Evolutionary conservation across 2,797 vertebrate genomes (phyloP), one percentile per base, ranked within the genome.

Genomic region (Poeciliopsis presidionis): DNA sequence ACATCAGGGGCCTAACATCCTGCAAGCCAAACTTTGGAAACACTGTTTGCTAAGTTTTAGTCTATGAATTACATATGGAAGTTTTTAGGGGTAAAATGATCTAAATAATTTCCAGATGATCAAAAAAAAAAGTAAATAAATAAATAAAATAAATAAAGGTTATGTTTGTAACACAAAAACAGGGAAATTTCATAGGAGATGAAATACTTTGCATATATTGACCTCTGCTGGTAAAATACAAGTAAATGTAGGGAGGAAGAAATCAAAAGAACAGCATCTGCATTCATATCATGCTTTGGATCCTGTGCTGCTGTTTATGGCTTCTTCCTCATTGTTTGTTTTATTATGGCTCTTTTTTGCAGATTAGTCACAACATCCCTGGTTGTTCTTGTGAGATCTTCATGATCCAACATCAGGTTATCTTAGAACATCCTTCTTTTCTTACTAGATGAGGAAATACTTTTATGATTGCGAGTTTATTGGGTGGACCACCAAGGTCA

Each of bases 101-200:
- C 22, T 2, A 49, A 67, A 14, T 30, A n/a, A 69, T n/a, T 2
- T 76, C 13, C 77, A 41, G 75, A 33, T 14, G 61, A 59, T 57
- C 84, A 90, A 87, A 9, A 76, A 75, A 75, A 79, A 55, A 11
- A 63, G 16, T 18, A 47, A 47, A 6, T 16, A 47, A 16, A 46
- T 46, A 46, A 16, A 5, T 46, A 14, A 14, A 14, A 1, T 1
- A 33, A 76, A 79, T 41, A 49, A 92, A 92, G 84, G 87, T 90
- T 76, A 55, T 7, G 33, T 55, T 77, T 74, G 74, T 75, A 87
- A 89, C 79, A 88, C 73, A 86, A 91, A 81, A 87, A 45, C n/a
- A n/a, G n/a, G 80, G 81, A 84, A 83, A 72, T 77, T 80, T 78
- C 75, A 65, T 46, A 47, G 57, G 75, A 74, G 72, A 77, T 77